Evolutionary conservation across 2,888 invertebrate genomes (phyloP).

Genomic region (Halocaridina rubra): DNA sequence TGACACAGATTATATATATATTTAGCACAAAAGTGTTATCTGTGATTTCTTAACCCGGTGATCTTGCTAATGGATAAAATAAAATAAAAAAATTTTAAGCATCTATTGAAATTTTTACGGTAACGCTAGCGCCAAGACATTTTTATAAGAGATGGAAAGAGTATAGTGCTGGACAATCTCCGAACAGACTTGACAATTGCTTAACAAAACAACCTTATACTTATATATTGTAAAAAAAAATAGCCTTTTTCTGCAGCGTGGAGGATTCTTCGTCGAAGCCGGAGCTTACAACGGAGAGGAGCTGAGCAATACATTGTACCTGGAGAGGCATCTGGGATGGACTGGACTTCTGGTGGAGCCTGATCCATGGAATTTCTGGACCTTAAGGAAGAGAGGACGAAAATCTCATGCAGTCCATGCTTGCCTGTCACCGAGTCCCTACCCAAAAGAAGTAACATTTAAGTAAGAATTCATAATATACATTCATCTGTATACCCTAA

Average conservation of each 20-base stretch:
- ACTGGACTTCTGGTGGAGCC: slow-evolving; percentile 58
- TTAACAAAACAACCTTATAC: too few relatives aligned
- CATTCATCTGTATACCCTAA: too few relatives aligned
- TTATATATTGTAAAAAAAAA: too few relatives aligned
- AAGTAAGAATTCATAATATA: too few relatives aligned
- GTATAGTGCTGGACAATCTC: not conserved
- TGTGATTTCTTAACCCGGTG: too few relatives aligned
- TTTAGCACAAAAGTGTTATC: too few relatives aligned
- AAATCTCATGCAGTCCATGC: slow-evolving; percentile 44
- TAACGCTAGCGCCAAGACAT: too few relatives aligned
- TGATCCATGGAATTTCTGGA: slow-evolving; percentile 60
- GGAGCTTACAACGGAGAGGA: slow-evolving; percentile 61
- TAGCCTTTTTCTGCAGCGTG: not conserved
- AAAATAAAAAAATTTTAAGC: too few relatives aligned
- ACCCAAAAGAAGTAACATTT: slow-evolving; percentile 43
- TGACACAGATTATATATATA: too few relatives aligned
- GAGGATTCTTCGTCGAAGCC: slow-evolving; percentile 52
- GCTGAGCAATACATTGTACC: slow-evolving; percentile 55
- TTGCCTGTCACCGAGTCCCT: slow-evolving; percentile 52
- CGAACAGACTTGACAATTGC: not conserved
- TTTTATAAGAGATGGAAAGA: not conserved
- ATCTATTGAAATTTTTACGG: too few relatives aligned
- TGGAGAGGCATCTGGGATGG: slow-evolving; percentile 55
- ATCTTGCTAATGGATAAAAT: too few relatives aligned
- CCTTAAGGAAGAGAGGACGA: slow-evolving; percentile 39